Evolutionary conservation across 2,113 vertebrate genomes (phyloP), one percentile per base, ranked within the genome.

Genomic region (Asarcornis scutulata): DNA sequence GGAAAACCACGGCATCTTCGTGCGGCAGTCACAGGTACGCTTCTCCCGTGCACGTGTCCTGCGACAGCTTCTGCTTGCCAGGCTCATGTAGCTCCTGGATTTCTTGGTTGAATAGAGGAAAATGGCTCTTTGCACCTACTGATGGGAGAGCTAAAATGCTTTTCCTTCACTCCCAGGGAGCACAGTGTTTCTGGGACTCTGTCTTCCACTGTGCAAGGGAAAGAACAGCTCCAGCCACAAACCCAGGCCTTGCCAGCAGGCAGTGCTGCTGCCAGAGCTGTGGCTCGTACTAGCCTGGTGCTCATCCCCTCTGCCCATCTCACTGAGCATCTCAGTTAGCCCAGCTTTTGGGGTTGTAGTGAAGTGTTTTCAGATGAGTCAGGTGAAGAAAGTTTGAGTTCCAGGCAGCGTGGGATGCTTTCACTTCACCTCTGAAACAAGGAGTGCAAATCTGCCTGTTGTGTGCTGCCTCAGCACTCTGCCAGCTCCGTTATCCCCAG

Each of bases 1-100:
- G 26, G 99, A 99, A 95, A 99, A 98, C 55, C 99, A 98, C 4
- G 99, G 99, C 82, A 99, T 99, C 97, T 99, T 99, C 73, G 99
- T 99, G n/a, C 96, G 99, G 21, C 99, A 99, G 44, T 99, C 99
- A 1, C 99, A 99, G 99, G 99, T 99, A 97, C 2, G 55, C 27
- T 40, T 21, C 75, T 38, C 6, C 31, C 11, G n/a, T 7, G 11
- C 6, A 12, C 2, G 2, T 23, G 60, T 31, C 34, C 48, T 5
- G 63, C 3, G 0, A 2, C 8, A 3, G 13, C 21, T 23, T 52
- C n/a, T 16, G 38, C 55, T 25, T 14, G 38, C 26, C 3, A 1
- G 44, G 29, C 17, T 44, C 1, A 13, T 5, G 2, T 36, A 44
- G 27, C 44, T 52, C 12, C 0, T 0, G 7, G 34, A 3, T 17